Evolutionary conservation across 1,140 invertebrate genomes (phyloP).

Genomic region (Meloidogyne floridensis): DNA sequence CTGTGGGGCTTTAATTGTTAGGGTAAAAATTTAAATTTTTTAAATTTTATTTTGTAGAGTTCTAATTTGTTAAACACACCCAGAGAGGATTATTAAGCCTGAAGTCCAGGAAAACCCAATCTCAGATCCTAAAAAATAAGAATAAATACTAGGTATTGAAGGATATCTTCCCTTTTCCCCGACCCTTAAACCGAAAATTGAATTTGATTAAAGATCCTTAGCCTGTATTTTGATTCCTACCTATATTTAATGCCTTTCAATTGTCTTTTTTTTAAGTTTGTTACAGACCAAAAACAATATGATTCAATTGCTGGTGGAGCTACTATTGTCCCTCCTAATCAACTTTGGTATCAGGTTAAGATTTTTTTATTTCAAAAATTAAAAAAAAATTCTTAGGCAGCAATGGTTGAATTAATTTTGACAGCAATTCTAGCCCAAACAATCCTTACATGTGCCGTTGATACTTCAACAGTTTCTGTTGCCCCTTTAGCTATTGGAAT

Average conservation of each 20-base stretch:
- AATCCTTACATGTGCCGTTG: conserved; percentile 33
- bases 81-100: too few species aligned
- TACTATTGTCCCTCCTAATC: conserved; percentile 21
- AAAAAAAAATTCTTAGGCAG: conserved; percentile 32
- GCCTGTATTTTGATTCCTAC: too few species aligned
- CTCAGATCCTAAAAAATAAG: too few species aligned
- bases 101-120: too few species aligned
- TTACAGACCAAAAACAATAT: conserved; percentile 40
- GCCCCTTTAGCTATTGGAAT: conserved; percentile 45
- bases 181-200: too few species aligned
- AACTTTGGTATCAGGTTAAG: conserved; percentile 27
- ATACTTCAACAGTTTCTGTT: conserved; percentile 25
- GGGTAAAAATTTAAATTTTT: conserved; percentile 47
- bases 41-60: neutral
- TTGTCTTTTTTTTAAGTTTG: conserved; percentile 31
- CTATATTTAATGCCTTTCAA: too few species aligned
- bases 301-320: conserved; percentile 35
- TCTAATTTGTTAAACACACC: too few species aligned
- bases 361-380: neutral
- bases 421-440: conserved; percentile 35
- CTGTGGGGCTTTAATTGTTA: conserved; percentile 61
- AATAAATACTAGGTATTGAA: too few species aligned
- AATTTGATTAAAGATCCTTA: too few species aligned
- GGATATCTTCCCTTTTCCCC: too few species aligned
- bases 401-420: conserved; percentile 31